A percentile compares a stretch with the other conserved stretches of the same genome.
Conservation (phyloP, 2,113 vertebrate genomes). For the Nothobranchius kuhntae region DNA sequence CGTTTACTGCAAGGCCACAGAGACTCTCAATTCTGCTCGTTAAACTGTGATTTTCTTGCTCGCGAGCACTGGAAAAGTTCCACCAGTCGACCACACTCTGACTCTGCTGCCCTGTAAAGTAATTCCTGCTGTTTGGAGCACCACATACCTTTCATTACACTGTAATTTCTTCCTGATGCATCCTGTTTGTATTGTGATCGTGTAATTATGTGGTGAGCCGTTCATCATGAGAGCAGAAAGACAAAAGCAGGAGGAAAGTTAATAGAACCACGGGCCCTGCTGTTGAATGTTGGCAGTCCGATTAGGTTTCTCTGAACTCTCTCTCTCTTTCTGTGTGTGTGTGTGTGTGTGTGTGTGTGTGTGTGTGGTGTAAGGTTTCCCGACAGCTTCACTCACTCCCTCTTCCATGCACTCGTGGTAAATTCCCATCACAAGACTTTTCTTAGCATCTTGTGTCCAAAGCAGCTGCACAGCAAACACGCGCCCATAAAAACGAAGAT, state of each 20-base stretch:
- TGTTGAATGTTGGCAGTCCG: slow-evolving; percentile 30
- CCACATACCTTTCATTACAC: slow-evolving; percentile 54
- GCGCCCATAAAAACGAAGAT: slow-evolving; percentile 5
- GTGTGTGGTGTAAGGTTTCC: slow-evolving; percentile 46
- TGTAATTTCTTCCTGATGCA: slow-evolving; percentile 54
- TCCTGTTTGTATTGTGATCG: slow-evolving; percentile 65
- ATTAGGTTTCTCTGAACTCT: slow-evolving; percentile 31
- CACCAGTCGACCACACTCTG: slow-evolving; percentile 38
- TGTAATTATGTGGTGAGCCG: slow-evolving; percentile 57
- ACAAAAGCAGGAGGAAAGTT: slow-evolving; percentile 30
- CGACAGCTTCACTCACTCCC: slow-evolving; percentile 27
- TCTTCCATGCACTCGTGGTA: slow-evolving; percentile 25
- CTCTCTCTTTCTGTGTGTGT: slow-evolving; percentile 7
- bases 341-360: not conserved
- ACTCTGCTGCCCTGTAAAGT: slow-evolving; percentile 39
- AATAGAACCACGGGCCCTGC: slow-evolving; percentile 33
- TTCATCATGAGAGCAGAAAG: slow-evolving; percentile 27
- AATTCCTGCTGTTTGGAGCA: slow-evolving; percentile 42
- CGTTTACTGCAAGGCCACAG: slow-evolving; percentile 14
- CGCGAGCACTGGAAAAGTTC: slow-evolving; percentile 17
- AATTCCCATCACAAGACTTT: slow-evolving; percentile 54
- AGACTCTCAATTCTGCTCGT: slow-evolving; percentile 11
- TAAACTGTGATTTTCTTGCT: slow-evolving; percentile 16
- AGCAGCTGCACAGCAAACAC: slow-evolving; percentile 10
- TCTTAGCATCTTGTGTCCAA: slow-evolving; percentile 33